A percentile compares a stretch with the other conserved stretches of the same genome.
Conservation (phyloP, 2,888 invertebrate species). For the Morpho deidamia region DNA sequence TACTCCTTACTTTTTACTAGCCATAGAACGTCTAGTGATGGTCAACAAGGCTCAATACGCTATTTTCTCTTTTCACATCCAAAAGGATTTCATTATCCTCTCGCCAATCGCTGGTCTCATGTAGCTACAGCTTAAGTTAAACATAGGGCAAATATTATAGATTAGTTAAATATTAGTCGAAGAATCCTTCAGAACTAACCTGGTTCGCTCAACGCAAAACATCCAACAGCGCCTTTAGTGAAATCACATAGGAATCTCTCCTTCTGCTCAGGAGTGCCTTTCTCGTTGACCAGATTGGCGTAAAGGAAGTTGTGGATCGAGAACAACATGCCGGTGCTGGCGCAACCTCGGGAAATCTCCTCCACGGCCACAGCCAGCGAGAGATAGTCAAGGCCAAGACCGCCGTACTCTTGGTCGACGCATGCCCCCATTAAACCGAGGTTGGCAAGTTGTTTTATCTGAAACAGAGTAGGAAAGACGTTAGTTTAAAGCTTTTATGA, state of each 20-base stretch:
- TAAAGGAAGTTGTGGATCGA: slow-evolving; percentile 89
- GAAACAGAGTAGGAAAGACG: slow-evolving; percentile 11
- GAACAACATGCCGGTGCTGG: slow-evolving; percentile 85
- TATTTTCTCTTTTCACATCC: no score
- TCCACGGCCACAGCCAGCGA: slow-evolving; percentile 86
- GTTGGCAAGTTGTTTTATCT: slow-evolving; percentile 84
- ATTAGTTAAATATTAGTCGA: no score
- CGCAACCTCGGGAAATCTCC: slow-evolving; percentile 88
- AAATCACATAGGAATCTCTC: slow-evolving; percentile 80
- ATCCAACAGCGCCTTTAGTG: slow-evolving; percentile 82
- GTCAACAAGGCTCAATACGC: no score
- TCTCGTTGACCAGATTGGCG: slow-evolving; percentile 81
- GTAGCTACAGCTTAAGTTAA: no score
- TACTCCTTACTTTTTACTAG: no score
- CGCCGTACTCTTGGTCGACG: slow-evolving; percentile 81
- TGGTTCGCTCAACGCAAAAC: slow-evolving; percentile 89
- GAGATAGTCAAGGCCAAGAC: slow-evolving; percentile 83
- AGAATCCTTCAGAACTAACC: slow-evolving; percentile 53
- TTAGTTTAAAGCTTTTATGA: not conserved
- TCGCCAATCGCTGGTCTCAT: no score
- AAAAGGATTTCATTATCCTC: no score
- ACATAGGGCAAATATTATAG: no score
- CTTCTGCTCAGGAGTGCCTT: slow-evolving; percentile 83
- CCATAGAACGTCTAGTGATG: no score
- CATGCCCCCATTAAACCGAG: slow-evolving; percentile 84